Base-by-base conservation (phyloP, 2,888 invertebrate genomes). In the Pollenia labialis region DNA sequence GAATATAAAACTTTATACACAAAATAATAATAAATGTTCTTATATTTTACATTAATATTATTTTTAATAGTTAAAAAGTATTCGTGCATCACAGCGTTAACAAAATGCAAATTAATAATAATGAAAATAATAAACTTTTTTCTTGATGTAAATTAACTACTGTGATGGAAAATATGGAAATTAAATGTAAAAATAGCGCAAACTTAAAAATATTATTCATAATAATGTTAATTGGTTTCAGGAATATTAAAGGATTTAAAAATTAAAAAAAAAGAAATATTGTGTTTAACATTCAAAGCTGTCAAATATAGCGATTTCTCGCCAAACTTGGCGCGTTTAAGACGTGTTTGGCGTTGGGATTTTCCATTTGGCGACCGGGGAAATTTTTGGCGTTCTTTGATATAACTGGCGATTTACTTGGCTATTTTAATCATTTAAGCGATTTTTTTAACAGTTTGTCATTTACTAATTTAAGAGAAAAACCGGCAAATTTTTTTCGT, bases 31-130 rank as follows among this genome's bases (percentile, higher is more conserved):
- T 10, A 75, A 62, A 42, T 50, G 12, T 50, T 62, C 50, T 62
- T 52, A 42, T 52, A 54, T 54, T 18, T 46, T 16, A 77, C 0
- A 56, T 50, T 12, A 23, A 16, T 23, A 11, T 23, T 42, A 4
- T 16, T 56, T 66, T 77, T 8, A 75, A 52, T 68, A 32, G 69
- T 56, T 58, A 68, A 66, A 23, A 66, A 23, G 44, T 44, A 54
- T 76, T 54, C n/a, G 42, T 52, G 64, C 64, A 64, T 18, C 11
- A 54, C 40, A 23, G n/a, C 54, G 23, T 64, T 62, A 42, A 62
- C 32, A 64, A 52, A 44, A 54, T 42, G 52, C 62, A 66, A 66
- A 66, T 48, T 76, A 9, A 44, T 54, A 42, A 23, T 7, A 11
- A 23, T 56, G 32, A 32, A 32, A 32, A 32, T 32, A 32, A 32